These are phyloP conservation scores for Laticauda colubrina DNA, from an alignment of 2,113 vertebrate genomes.

Conservation along the genomic window DNA sequence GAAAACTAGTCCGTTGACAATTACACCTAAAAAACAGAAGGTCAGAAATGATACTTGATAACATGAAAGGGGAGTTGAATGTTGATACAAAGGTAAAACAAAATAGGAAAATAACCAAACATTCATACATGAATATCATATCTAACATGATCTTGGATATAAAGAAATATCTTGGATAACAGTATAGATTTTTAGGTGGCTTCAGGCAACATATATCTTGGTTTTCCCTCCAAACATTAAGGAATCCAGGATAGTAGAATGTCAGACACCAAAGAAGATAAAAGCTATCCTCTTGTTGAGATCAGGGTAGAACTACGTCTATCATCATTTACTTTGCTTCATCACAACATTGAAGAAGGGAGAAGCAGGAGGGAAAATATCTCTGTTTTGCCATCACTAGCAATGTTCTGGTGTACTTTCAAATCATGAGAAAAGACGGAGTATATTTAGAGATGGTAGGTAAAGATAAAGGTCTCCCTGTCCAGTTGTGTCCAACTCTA, in stretches of 20 bases:
- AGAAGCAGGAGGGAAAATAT: background rate
- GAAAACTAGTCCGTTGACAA: background rate
- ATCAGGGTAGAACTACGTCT: background rate
- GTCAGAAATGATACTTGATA: conserved; percentile 4
- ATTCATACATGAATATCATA: background rate
- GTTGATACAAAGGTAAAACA: background rate
- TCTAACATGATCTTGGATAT: background rate
- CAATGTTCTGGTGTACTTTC: background rate
- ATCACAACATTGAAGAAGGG: background rate
- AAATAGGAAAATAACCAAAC: background rate
- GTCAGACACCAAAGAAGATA: background rate
- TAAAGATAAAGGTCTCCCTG: background rate
- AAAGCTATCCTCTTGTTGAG: background rate
- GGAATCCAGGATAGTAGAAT: background rate
- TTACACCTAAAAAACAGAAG: conserved; percentile 3
- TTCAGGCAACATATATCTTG: background rate
- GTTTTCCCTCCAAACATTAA: background rate
- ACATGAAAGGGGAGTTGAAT: conserved; percentile 17
- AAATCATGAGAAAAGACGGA: background rate
- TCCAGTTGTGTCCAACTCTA: background rate
- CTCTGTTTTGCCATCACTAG: background rate
- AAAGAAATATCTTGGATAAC: background rate
- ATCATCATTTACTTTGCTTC: background rate
- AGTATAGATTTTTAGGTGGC: background rate
- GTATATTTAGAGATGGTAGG: background rate